Percentiles rank a stretch among this genome's conserved stretches.
phyloP scores from a whole-genome alignment of 2,113 vertebrate species.

The Noturus placidus region DNA sequence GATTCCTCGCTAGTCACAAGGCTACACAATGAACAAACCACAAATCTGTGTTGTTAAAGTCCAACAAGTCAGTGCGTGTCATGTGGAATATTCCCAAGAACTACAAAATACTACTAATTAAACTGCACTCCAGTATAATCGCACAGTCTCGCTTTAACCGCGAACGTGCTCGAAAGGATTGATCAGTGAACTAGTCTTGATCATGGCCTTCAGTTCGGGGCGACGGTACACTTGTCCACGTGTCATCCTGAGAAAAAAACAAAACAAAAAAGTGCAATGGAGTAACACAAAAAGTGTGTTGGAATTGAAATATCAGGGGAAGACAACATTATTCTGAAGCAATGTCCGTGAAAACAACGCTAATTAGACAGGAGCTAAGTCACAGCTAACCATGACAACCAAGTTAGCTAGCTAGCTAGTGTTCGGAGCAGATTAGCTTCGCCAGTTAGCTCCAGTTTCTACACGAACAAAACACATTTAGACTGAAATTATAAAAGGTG shows the following conservation, averaged over 20 bases:
- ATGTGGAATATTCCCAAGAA: background rate
- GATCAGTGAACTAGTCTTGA: background rate
- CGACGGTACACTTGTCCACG: constrained; percentile 9
- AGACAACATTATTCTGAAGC: background rate
- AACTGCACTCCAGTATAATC: background rate
- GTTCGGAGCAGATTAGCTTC: background rate
- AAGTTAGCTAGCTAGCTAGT: background rate
- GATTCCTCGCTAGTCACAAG: background rate
- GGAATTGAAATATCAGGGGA: background rate
- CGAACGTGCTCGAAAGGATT: background rate
- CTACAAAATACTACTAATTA: background rate
- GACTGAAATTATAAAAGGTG: background rate
- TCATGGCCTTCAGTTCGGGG: background rate
- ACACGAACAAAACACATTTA: background rate
- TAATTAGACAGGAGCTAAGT: background rate
- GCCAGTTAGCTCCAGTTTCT: background rate
- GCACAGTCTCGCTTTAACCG: background rate
- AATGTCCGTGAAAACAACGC: background rate
- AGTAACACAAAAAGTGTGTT: background rate
- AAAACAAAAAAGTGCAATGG: background rate
- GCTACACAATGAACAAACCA: background rate
- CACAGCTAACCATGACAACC: background rate
- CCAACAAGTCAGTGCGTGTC: background rate
- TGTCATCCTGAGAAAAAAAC: background rate
- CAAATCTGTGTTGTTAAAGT: background rate